These are phyloP conservation scores for Crotophaga sulcirostris DNA, from an alignment of 2,113 vertebrate species.

Conservation along the genomic window DNA sequence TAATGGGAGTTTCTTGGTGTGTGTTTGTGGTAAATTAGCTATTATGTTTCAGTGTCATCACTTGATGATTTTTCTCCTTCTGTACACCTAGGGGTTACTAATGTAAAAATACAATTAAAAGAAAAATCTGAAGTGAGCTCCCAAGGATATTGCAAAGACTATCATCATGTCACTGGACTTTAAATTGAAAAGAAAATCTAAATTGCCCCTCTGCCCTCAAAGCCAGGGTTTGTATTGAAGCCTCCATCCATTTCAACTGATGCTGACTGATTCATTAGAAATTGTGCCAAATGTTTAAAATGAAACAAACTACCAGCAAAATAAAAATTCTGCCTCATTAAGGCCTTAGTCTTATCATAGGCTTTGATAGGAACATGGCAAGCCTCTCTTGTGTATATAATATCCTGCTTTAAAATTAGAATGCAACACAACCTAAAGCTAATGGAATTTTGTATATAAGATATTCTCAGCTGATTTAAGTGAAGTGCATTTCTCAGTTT, in stretches of 20 bases:
- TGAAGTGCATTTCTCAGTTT: neutral
- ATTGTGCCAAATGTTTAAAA: neutral
- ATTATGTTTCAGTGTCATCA: neutral
- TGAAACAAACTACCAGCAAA: neutral
- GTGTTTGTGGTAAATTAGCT: neutral
- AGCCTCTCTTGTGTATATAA: neutral
- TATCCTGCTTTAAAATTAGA: conserved; percentile 24
- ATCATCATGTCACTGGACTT: neutral
- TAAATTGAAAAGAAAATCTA: neutral
- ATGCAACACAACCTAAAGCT: neutral
- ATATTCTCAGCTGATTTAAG: neutral
- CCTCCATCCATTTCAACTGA: neutral
- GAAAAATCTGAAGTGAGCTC: neutral
- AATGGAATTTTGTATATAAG: conserved; percentile 27
- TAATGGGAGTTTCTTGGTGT: neutral
- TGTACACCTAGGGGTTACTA: neutral
- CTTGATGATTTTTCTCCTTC: neutral
- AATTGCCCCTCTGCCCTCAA: neutral
- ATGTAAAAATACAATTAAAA: neutral
- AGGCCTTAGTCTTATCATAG: neutral
- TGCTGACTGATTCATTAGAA: neutral
- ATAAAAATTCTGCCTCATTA: neutral
- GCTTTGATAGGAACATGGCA: neutral
- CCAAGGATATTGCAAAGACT: neutral
- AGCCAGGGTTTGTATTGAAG: neutral